Base-by-base conservation (phyloP, 2,888 invertebrate genomes). In the Drosophila hamatofila region DNA sequence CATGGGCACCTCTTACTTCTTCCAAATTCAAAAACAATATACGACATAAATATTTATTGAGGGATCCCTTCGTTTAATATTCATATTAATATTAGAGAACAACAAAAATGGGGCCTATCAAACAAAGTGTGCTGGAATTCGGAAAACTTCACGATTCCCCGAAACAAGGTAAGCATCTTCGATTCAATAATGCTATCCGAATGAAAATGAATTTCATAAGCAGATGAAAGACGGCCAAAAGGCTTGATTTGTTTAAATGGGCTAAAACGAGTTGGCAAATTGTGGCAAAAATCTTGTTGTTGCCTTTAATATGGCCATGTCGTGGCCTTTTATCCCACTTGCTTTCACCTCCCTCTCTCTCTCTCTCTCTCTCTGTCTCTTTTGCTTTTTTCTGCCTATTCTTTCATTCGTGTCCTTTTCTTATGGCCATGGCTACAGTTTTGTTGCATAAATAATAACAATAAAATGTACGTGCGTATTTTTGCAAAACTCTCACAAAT, bases 371-470 rank as follows among this genome's bases (percentile, higher is more conserved):
- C 27, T 27, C 27, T 27, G 7, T 27, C 27, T 27, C 27, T 27
- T 2, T 27, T 7, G 16, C 16, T 16, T 5, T 16, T 6, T 37
- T 0, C 8, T 16, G 25, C n/a, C 18, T 21, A 14, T 18, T 30
- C 49, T 8, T 30, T 49, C 12, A 27, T 6, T 5, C 14, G 37
- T 41, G 25, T 60, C 16, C 35, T 44, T 62, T 30, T 41, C 46
- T 49, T 52, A 35, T 55, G 61, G 27, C 68, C 58, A 54, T 73
- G 64, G 73, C 51, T 41, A 70, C 65, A 61, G 64, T 71, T 70
- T 74, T 74, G 65, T 58, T 75, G 64, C 71, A 72, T 75, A 85
- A 83, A 85, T 83, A 78, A 85, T 78, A 85, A 80, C 86, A 85
- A 83, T 85, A 76, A 83, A 83, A 76, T 80, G 59, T 80, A 71